phyloP scores from a whole-genome alignment of 2,888 invertebrate species.

The Xestobium rufovillosum region DNA sequence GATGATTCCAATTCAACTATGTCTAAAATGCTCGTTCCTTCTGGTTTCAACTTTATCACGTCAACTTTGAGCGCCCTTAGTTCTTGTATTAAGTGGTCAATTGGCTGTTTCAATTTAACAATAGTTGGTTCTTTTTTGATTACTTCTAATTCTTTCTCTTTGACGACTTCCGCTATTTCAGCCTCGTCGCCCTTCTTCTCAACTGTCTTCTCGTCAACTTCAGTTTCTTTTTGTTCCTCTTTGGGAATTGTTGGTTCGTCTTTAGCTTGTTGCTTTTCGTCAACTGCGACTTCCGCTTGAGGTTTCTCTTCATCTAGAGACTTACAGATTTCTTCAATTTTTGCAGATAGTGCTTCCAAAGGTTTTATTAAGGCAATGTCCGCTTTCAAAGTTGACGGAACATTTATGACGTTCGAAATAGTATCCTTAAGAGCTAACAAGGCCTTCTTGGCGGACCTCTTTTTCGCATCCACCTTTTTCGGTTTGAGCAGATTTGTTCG shows the following conservation, averaged over 20 bases:
- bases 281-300: not conserved
- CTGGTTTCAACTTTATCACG: not conserved
- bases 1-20: no score
- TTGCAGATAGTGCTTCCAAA: not conserved
- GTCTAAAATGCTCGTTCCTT: not conserved
- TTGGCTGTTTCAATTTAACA: not conserved
- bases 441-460: conserved; percentile 17
- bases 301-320: not conserved
- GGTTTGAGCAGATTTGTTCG: not conserved
- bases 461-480: conserved; percentile 2
- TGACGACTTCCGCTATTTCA: conserved; percentile 1
- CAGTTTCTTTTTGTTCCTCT: not conserved
- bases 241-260: not conserved
- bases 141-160: conserved; percentile 3
- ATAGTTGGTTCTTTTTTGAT: not conserved
- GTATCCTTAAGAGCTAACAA: conserved; percentile 19
- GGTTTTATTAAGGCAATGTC: conserved; percentile 7
- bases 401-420: conserved; percentile 14
- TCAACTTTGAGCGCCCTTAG: not conserved
- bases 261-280: no score
- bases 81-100: not conserved
- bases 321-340: not conserved
- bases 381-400: conserved; percentile 8
- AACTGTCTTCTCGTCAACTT: no score
- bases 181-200: no score